These are phyloP conservation scores for Xestia rhomboidea DNA, from an alignment of 2,888 invertebrate genomes.

Conservation along the genomic window DNA sequence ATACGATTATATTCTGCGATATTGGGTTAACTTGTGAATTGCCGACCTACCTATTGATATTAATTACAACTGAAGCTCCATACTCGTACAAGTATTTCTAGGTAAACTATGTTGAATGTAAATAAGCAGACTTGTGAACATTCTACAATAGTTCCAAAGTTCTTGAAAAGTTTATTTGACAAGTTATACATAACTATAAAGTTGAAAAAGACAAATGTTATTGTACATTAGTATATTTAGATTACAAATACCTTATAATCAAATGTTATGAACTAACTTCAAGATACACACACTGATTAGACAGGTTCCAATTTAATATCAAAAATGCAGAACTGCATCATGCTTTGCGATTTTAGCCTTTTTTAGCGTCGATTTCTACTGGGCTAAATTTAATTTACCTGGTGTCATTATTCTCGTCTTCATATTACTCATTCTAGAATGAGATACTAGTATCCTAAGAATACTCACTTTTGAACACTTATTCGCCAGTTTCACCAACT, in stretches of 20 bases:
- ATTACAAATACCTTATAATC: background rate
- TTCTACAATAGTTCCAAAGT: conserved; percentile 18
- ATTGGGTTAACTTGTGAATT: background rate
- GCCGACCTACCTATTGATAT: no score
- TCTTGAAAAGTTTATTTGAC: conserved; percentile 24
- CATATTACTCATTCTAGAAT: background rate
- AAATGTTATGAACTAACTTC: conserved; percentile 1
- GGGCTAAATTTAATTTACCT: background rate
- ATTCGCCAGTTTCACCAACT: background rate
- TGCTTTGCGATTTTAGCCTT: no score
- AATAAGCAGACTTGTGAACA: conserved; percentile 17
- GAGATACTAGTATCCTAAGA: background rate
- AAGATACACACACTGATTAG: background rate
- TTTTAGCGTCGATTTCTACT: no score
- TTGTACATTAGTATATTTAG: background rate
- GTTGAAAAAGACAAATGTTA: conserved; percentile 20
- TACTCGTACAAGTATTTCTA: background rate
- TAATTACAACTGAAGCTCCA: background rate
- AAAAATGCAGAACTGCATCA: no score
- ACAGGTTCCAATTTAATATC: background rate
- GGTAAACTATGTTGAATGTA: conserved; percentile 21
- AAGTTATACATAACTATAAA: background rate
- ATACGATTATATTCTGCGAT: background rate
- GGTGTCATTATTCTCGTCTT: background rate
- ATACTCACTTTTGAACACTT: background rate